These are phyloP conservation scores for Echinops telfairi DNA, from an alignment of 2,113 vertebrate species.

Conservation along the genomic window DNA sequence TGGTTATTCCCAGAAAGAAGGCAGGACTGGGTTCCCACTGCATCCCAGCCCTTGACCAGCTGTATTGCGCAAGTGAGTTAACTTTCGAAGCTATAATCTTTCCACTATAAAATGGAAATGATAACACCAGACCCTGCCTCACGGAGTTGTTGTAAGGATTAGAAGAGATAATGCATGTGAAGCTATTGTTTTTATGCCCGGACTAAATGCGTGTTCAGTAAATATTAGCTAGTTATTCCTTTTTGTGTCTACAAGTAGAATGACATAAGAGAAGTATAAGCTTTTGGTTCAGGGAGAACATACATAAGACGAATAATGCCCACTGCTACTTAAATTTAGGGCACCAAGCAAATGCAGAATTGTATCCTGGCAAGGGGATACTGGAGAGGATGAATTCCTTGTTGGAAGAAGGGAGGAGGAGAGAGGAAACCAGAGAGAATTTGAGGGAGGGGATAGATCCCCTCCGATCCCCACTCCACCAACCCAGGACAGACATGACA, in stretches of 20 bases:
- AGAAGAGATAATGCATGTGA: background rate
- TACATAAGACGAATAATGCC: background rate
- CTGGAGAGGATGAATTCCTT: constrained; percentile 9
- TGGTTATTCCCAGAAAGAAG: constrained; percentile 29
- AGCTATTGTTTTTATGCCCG: constrained; percentile 38
- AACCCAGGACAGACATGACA: background rate
- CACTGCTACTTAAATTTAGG: constrained; percentile 35
- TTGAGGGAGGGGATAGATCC: background rate
- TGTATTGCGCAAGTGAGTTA: background rate
- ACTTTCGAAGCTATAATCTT: constrained; percentile 19
- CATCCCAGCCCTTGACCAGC: background rate
- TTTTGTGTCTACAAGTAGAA: constrained; percentile 17
- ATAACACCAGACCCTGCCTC: constrained; percentile 6
- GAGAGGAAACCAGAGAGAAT: background rate
- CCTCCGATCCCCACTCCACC: background rate
- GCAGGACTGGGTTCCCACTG: background rate
- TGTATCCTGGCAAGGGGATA: constrained; percentile 33
- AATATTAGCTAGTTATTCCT: background rate
- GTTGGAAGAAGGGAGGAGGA: background rate
- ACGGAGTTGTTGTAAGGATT: background rate
- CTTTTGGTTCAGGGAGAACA: background rate
- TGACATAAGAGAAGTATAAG: background rate
- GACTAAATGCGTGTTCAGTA: background rate
- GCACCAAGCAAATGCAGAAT: constrained; percentile 27
- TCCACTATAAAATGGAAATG: constrained; percentile 12